Evolutionary conservation across 1,140 invertebrate genomes (phyloP).

Genomic region (Drosophila prosaltans): DNA sequence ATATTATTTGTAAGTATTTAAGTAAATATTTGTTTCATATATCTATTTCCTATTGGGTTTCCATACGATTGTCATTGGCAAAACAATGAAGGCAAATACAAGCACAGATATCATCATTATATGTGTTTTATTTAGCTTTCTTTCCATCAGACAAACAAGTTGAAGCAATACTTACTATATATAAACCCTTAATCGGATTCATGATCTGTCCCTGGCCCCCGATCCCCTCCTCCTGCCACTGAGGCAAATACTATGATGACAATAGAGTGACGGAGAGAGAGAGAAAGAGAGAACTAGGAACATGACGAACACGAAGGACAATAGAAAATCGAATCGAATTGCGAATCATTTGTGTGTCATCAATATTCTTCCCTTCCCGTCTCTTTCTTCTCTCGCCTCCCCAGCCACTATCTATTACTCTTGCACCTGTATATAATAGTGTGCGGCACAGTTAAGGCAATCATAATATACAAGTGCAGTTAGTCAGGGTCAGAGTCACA

Average conservation of each 20-base stretch:
- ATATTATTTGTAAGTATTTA: too few relatives aligned
- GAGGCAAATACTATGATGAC: background rate
- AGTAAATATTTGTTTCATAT: too few relatives aligned
- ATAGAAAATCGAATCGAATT: slow-evolving; percentile 15
- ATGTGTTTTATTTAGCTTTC: background rate
- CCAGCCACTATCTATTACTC: background rate
- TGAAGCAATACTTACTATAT: background rate
- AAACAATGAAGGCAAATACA: too few relatives aligned
- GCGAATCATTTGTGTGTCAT: slow-evolving; percentile 12
- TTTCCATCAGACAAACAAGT: background rate
- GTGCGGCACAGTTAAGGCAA: slow-evolving; percentile 20
- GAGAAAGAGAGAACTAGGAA: background rate
- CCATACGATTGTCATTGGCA: too few relatives aligned
- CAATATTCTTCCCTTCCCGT: background rate
- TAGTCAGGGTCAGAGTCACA: background rate
- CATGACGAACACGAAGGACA: slow-evolving; percentile 5
- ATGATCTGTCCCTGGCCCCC: slow-evolving; percentile 1
- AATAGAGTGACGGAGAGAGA: background rate
- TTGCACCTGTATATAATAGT: background rate
- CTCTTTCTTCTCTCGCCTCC: too few relatives aligned
- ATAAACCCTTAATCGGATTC: slow-evolving; percentile 29
- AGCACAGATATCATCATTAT: too few relatives aligned
- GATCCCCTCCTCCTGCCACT: background rate
- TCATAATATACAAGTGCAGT: slow-evolving; percentile 45
- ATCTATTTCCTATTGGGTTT: too few relatives aligned